Evolutionary conservation across 2,888 invertebrate genomes (phyloP), one percentile per base, ranked within the genome.

Genomic region (Augiades crinisus): DNA sequence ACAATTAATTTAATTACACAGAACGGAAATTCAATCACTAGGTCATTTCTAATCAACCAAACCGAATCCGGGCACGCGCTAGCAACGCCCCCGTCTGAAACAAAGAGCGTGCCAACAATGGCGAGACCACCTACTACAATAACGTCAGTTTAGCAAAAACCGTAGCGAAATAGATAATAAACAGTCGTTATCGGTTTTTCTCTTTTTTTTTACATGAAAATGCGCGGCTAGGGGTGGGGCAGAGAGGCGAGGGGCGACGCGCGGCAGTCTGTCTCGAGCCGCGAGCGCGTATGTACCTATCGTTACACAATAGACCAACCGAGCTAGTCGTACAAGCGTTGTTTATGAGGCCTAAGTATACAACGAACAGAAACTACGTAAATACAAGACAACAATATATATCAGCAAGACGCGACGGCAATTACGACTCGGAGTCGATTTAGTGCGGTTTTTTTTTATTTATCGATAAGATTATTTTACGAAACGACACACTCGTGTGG

Each of bases 191-290:
- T 60, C 63, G 60, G 60, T 49, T 63, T 66, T 63, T 71, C 73
- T 71, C 73, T 73, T 66, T 64, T 60, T 82, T 81, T 81, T 75
- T 84, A 80, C 81, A 81, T 81, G 82, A 79, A 81, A 81, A 80
- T 57, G 67, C 61, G 53, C 49, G 21, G 59, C 33, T 62, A 67
- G 74, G 76, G 75, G 68, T 76, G 77, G 78, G 77, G 68, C 65
- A 55, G 72, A 51, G 78, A 60, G 56, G 70, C 63, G 78, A 61
- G 82, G 84, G 81, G 81, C 70, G 62, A 65, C 62, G 68, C 70
- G 77, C 86, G 86, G 75, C 85, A 87, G 87, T 87, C 81, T 70
- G 67, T 68, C 62, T 54, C 55, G 63, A 65, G 71, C 78, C 75
- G 66, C 73, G 75, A 65, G 63, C 64, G 72, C 63, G 82, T 58